Evolutionary conservation across 1,140 invertebrate species (phyloP).

Genomic region (Marisa cornuarietis): DNA sequence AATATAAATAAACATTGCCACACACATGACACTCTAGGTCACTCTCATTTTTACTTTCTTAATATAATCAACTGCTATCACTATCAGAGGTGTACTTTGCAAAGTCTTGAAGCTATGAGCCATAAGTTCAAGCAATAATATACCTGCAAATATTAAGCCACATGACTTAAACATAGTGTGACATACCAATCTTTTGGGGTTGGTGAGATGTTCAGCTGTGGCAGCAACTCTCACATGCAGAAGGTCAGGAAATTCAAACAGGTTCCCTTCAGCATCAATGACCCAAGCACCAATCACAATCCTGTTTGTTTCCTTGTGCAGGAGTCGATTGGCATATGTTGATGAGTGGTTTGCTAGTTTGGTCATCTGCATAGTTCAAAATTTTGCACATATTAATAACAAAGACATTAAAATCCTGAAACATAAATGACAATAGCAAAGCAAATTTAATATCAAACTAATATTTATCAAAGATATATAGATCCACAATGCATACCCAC

Average conservation of each 20-base stretch:
- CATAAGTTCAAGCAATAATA: no score
- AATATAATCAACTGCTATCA: no score
- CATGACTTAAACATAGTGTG: not conserved
- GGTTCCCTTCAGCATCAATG: conserved; percentile 24
- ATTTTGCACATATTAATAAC: not conserved
- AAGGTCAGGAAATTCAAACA: conserved; percentile 28
- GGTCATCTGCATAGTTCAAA: conserved; percentile 22
- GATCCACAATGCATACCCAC: no score
- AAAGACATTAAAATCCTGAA: not conserved
- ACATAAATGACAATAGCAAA: no score
- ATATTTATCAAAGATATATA: no score
- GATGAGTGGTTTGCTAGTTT: conserved; percentile 31
- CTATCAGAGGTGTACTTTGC: no score
- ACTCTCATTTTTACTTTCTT: no score
- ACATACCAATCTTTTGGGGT: conserved; percentile 28
- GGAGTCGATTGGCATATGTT: conserved; percentile 34
- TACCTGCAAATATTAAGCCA: no score
- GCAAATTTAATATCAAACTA: no score
- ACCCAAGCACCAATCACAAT: conserved; percentile 37
- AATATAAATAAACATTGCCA: no score
- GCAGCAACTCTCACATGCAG: conserved; percentile 30
- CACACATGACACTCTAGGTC: no score
- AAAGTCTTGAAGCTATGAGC: no score
- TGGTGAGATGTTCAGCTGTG: conserved; percentile 36
- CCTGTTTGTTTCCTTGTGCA: conserved; percentile 34